Conservation (phyloP, 2,888 invertebrate species). For the Xestia ashworthii region DNA sequence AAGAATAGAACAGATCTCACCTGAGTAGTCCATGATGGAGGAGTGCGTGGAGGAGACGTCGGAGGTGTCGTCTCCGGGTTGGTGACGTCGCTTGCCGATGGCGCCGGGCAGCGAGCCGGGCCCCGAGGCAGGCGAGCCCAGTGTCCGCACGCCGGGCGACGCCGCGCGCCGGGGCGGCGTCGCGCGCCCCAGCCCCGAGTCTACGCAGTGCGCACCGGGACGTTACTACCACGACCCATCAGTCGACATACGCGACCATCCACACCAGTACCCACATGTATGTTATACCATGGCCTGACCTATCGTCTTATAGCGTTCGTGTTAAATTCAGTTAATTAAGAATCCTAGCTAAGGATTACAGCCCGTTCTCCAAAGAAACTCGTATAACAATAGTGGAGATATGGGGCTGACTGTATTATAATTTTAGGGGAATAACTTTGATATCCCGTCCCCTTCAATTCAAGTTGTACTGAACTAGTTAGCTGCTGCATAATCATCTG, state of each 20-base stretch:
- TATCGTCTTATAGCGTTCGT: background rate
- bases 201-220: conserved; percentile 82
- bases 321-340: background rate
- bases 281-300: conserved; percentile 28
- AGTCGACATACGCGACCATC: background rate
- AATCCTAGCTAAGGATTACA: background rate
- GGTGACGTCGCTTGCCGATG: conserved; percentile 93
- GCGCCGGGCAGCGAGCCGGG: conserved; percentile 94
- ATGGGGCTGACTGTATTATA: no score
- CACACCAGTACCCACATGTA: conserved; percentile 31
- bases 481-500: background rate
- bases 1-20: conserved; percentile 83
- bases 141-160: conserved; percentile 95
- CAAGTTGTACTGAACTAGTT: background rate
- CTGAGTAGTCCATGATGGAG: conserved; percentile 97
- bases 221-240: background rate
- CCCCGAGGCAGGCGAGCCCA: conserved; percentile 93
- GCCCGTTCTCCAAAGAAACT: background rate
- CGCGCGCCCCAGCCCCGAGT: conserved; percentile 96
- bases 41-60: conserved; percentile 96
- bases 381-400: no score
- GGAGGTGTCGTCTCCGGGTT: conserved; percentile 95
- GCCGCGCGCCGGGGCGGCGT: conserved; percentile 97
- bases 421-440: background rate
- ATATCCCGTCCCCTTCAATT: background rate